These are phyloP conservation scores for Bovichtus variegatus DNA, from an alignment of 2,797 vertebrate genomes.

Conservation along the genomic window DNA sequence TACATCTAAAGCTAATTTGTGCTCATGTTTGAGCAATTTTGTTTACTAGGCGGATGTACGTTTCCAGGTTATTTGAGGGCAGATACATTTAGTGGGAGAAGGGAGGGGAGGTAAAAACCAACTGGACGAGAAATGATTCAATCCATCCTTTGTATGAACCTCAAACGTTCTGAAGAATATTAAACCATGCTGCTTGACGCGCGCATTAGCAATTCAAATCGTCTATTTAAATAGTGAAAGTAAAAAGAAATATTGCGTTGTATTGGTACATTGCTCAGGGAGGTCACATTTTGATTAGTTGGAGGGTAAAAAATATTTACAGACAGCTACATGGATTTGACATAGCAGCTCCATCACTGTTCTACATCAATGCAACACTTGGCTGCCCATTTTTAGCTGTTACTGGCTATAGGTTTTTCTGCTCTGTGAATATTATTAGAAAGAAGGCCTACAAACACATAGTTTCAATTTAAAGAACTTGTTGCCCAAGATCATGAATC, in stretches of 20 bases:
- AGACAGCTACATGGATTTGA: not conserved
- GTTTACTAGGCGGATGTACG: conserved; percentile 37
- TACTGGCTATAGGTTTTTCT: not conserved
- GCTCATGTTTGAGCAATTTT: conserved; percentile 32
- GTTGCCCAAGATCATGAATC: too few species aligned
- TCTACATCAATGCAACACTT: not conserved
- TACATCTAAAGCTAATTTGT: conserved; percentile 49
- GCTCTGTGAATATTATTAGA: not conserved
- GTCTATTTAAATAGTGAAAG: not conserved
- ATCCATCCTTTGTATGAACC: conserved; percentile 3
- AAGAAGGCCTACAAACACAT: too few species aligned
- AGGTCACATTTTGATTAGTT: too few species aligned
- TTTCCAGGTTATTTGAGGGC: conserved; percentile 46
- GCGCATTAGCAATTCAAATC: not conserved
- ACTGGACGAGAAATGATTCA: conserved; percentile 39
- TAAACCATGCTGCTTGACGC: not conserved
- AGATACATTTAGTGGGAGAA: conserved; percentile 25
- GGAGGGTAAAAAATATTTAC: too few species aligned
- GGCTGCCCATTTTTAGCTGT: not conserved
- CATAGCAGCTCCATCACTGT: not conserved
- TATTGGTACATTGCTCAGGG: too few species aligned
- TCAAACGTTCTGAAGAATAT: not conserved
- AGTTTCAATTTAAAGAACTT: too few species aligned
- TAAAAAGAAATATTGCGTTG: not conserved
- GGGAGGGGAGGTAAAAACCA: conserved; percentile 32